phyloP scores from a whole-genome alignment of 2,888 invertebrate species.

The Lepidonotus clava region DNA sequence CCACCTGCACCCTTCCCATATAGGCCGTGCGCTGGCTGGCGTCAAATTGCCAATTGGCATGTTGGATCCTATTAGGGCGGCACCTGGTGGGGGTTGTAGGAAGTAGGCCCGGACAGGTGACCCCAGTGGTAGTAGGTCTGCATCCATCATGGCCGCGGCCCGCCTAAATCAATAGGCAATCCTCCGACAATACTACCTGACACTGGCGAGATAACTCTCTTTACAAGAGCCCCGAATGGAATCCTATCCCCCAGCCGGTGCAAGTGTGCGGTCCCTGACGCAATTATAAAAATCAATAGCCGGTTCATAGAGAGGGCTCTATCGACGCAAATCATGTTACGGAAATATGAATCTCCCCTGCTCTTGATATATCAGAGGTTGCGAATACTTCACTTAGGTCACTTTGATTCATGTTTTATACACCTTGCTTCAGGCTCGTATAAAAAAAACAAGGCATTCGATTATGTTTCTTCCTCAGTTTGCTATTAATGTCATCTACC shows the following conservation, averaged over 20 bases:
- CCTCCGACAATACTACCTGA: not conserved
- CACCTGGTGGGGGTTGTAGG: slow-evolving; percentile 34
- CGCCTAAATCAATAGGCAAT: slow-evolving; percentile 33
- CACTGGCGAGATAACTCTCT: not conserved
- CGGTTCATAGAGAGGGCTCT: not conserved
- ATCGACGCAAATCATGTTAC: not conserved
- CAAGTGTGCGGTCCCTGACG: not conserved
- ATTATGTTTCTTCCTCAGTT: no score
- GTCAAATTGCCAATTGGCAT: slow-evolving; percentile 50
- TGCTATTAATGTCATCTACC: no score
- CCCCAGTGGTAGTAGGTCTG: not conserved
- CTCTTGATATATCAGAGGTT: not conserved
- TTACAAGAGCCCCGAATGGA: not conserved
- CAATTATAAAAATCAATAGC: not conserved
- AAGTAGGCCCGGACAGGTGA: slow-evolving; percentile 38
- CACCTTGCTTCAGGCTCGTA: no score
- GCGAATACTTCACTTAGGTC: not conserved
- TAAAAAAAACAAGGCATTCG: no score
- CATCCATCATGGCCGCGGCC: slow-evolving; percentile 16
- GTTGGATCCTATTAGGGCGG: slow-evolving; percentile 25
- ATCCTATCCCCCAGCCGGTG: not conserved
- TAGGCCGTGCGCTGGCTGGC: not conserved
- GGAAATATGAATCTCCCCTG: not conserved
- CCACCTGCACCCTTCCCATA: slow-evolving; percentile 13
- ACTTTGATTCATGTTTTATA: no score